Evolutionary conservation across 2,797 vertebrate species (phyloP), one percentile per base, ranked within the genome.

Genomic region (Galago senegalensis): DNA sequence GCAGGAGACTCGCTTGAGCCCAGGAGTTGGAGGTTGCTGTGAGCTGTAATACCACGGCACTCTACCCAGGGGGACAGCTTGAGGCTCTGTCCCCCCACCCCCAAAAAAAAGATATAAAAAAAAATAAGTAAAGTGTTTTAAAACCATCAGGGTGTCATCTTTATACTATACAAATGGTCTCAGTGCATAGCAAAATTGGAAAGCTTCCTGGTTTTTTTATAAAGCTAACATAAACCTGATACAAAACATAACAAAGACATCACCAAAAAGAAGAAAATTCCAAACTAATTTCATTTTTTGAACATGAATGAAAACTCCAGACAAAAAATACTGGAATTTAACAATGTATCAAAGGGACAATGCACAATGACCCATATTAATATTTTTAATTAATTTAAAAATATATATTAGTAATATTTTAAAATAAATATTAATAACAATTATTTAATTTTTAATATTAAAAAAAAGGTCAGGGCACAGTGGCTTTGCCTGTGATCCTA

Each of bases 251-350:
- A 69, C 46, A 70, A 85, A 37, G 31, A 27, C 16, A 69, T 60
- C 16, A 16, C 23, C 65, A 85, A 70, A 34, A 56, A 85, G 46
- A 85, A 85, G 46, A 69, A 69, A 69, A 69, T 7, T 18, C 23
- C 14, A 37, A 85, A 73, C 34, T 72, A 60, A 60, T 73, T 60
- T 87, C 37, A 69, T 87, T 88, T 87, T 87, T 88, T 75, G 58
- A 85, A 80, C 23, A 75, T 13, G 79, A 84, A 93, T 46, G 60
- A 88, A 93, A 93, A 80, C 84, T 14, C 49, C 34, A 69, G 79
- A 79, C 73, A 37, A 91, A 91, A 91, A 84, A 93, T 43, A 49
- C 20, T 20, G 93, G 34, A 79, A 73, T 61, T 61, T 79, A 95
- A 86, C 20, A 96, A 93, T 23, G 63, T 49, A 73, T 92, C 79